Conservation (phyloP, 2,888 invertebrate genomes). For the Hemaris fuciformis region DNA sequence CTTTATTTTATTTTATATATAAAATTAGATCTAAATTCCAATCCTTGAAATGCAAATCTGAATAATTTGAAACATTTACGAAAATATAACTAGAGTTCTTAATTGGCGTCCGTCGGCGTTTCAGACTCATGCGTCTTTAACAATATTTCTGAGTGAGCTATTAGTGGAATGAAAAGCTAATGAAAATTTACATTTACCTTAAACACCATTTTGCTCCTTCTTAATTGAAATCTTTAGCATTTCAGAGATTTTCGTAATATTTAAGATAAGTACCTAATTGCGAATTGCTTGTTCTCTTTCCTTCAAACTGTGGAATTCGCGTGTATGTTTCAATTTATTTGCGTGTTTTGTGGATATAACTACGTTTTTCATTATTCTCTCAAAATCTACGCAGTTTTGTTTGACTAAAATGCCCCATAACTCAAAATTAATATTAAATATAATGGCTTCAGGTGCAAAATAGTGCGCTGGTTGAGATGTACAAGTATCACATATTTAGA, state of each 20-base stretch:
- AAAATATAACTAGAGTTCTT: conserved; percentile 7
- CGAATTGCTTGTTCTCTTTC: not conserved
- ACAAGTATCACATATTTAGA: too few relatives aligned
- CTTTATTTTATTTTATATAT: not conserved
- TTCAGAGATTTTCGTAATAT: conserved; percentile 19
- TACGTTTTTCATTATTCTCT: not conserved
- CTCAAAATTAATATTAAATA: too few relatives aligned
- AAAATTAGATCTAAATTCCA: not conserved
- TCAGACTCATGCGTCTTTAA: conserved; percentile 1
- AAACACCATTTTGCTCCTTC: conserved; percentile 15
- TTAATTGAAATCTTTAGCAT: conserved; percentile 23
- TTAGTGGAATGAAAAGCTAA: conserved; percentile 19
- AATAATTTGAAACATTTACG: not conserved
- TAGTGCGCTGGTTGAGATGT: too few relatives aligned
- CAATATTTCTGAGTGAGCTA: conserved; percentile 16
- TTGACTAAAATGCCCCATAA: not conserved
- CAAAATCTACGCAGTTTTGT: not conserved
- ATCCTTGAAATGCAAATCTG: conserved; percentile 8
- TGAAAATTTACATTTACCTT: conserved; percentile 16
- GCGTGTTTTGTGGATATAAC: not conserved
- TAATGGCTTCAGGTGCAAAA: too few relatives aligned
- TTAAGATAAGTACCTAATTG: conserved; percentile 1
- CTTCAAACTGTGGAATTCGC: not conserved
- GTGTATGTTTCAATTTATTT: not conserved
- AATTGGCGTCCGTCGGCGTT: conserved; percentile 15